Percentiles rank a stretch among this genome's conserved stretches.
phyloP scores from a whole-genome alignment of 1,140 invertebrate genomes.

The Drosophila bifasciata region DNA sequence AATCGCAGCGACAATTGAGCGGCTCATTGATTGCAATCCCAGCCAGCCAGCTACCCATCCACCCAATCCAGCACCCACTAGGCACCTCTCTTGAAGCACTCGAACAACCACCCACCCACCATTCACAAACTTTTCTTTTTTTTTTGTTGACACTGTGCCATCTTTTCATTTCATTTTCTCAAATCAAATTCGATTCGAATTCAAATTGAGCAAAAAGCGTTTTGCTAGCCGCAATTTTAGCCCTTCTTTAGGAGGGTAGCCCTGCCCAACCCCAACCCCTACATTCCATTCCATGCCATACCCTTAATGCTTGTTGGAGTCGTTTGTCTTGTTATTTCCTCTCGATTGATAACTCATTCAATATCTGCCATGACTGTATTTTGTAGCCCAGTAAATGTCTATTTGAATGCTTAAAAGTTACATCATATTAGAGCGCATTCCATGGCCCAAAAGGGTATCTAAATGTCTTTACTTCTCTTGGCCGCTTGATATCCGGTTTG shows the following conservation, averaged over 20 bases:
- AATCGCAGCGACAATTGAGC: conserved; percentile 76
- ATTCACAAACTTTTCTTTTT: conserved; percentile 62
- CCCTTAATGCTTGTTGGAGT: too few relatives aligned
- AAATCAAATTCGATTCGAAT: conserved; percentile 75
- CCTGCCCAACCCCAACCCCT: too few relatives aligned
- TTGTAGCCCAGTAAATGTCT: too few relatives aligned
- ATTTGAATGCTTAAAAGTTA: too few relatives aligned
- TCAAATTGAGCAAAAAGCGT: conserved; percentile 67
- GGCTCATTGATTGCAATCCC: conserved; percentile 73
- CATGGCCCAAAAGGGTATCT: not conserved
- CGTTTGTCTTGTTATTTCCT: too few relatives aligned
- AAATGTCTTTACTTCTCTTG: conserved; percentile 7
- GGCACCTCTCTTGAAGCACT: not conserved
- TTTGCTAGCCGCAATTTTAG: conserved; percentile 15
- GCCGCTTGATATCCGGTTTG: conserved; percentile 13
- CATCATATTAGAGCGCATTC: not conserved
- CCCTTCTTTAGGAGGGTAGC: conserved; percentile 11
- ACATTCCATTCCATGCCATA: too few relatives aligned
- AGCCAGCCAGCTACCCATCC: conserved; percentile 46
- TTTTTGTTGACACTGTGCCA: conserved; percentile 72
- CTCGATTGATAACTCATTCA: too few relatives aligned
- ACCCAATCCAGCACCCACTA: conserved; percentile 27
- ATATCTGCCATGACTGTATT: too few relatives aligned
- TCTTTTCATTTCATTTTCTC: conserved; percentile 66
- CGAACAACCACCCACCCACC: not conserved